Percentiles rank a stretch among this genome's conserved stretches.
These are phyloP conservation scores for Parambassis ranga DNA, from an alignment of 2,797 vertebrate species.

Conservation along the genomic window DNA sequence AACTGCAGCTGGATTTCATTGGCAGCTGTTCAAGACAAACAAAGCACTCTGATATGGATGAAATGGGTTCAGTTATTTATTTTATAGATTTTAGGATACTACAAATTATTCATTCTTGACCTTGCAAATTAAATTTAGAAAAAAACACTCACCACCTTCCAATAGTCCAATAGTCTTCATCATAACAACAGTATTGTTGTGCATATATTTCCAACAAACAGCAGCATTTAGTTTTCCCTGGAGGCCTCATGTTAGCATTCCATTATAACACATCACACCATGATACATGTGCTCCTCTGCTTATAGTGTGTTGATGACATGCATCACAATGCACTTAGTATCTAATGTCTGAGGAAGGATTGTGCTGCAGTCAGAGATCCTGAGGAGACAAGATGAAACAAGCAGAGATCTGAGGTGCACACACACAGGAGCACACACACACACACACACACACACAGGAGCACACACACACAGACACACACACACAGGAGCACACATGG, in stretches of 20 bases:
- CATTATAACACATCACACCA: neutral
- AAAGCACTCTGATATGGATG: too few relatives aligned
- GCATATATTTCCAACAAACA: neutral
- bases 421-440: neutral
- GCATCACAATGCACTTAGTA: constrained; percentile 8
- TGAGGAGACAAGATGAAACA: constrained; percentile 28
- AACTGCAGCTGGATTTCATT: neutral
- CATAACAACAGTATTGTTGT: neutral
- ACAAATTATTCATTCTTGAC: neutral
- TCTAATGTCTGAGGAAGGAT: constrained; percentile 20
- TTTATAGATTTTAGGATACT: neutral
- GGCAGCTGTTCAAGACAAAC: neutral
- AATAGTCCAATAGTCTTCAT: too few relatives aligned
- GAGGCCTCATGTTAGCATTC: neutral
- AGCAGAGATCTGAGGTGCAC: constrained; percentile 21
- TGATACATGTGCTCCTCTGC: neutral
- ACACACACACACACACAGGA: constrained; percentile 7
- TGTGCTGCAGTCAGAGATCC: constrained; percentile 18
- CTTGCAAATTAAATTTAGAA: neutral
- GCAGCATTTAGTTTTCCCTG: neutral
- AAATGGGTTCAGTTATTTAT: too few relatives aligned
- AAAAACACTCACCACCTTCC: too few relatives aligned
- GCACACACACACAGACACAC: neutral
- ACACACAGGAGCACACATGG: neutral
- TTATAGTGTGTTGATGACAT: neutral